Evolutionary conservation across 2,113 vertebrate species (phyloP), one percentile per base, ranked within the genome.

Genomic region (Microtus pennsylvanicus): DNA sequence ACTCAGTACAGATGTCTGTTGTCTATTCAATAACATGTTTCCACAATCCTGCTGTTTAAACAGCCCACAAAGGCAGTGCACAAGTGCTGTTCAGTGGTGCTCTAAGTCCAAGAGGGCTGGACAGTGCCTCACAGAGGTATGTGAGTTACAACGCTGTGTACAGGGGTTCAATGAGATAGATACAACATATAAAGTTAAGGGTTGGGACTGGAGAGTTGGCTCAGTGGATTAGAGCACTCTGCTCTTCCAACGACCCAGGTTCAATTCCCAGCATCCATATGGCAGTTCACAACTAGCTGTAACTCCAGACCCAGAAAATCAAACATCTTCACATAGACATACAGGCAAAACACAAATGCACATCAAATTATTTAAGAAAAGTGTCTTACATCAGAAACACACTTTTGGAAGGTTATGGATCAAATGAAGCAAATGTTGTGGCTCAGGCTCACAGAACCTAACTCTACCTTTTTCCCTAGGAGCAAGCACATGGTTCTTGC

Each of bases 301-400:
- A 72, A 38, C 70, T 72, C 70, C 35, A n/a, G 70, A 10, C n/a
- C n/a, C 70, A 74, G n/a, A n/a, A 8, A 19, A 74, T 38, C 70
- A n/a, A 38, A 38, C n/a, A 74, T 9, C 70, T 74, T 74, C n/a
- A n/a, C 17, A 72, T 1, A 72, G 17, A 38, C 70, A 74, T n/a
- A 72, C 7, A 72, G 69, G 16, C 35, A 72, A 72, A 72, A n/a
- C 35, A n/a, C 7, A 19, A 72, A 35, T 72, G 35, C 35, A n/a
- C 70, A 74, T 38, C 21, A 74, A 72, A n/a, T 22, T 72, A 21
- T 74, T 74, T 38, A 63, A 45, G 12, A 77, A 77, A 8, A 47
- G 35, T 9, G 28, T 75, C 21, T 74, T 83, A 91, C 65, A 85
- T 87, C 7, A 94, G 81, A 74, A 91, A 96, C 33, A 83, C 14